Percentiles rank a stretch among this genome's conserved stretches.
Conservation (phyloP, 2,888 invertebrate genomes). For the Ectemnius lituratus region DNA sequence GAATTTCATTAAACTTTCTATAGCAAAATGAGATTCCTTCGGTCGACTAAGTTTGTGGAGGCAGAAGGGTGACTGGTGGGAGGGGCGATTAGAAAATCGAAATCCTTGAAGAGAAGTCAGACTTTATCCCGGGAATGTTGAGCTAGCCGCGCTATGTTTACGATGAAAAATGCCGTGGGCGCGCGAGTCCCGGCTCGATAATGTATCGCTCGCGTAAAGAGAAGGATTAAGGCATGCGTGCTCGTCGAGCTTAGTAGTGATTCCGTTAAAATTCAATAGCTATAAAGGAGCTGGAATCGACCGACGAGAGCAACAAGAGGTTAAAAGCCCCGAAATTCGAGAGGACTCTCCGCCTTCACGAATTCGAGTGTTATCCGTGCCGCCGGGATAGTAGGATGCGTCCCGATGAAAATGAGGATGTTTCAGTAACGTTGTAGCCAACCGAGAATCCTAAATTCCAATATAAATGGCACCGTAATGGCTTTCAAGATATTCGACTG, state of each 20-base stretch:
- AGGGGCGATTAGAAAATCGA: conserved; percentile 49
- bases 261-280: conserved; percentile 54
- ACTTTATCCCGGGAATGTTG: conserved; percentile 36
- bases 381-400: conserved; percentile 2
- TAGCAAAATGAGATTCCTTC: no score
- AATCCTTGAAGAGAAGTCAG: conserved; percentile 39
- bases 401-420: conserved; percentile 14
- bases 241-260: conserved; percentile 24
- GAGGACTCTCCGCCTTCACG: conserved; percentile 19
- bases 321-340: conserved; percentile 30
- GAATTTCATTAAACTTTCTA: no score
- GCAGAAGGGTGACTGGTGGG: conserved; percentile 7
- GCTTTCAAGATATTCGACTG: no score
- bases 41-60: conserved; percentile 24
- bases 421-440: conserved; percentile 23
- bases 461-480: conserved; percentile 22
- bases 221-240: conserved; percentile 54
- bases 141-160: conserved; percentile 30
- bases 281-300: conserved; percentile 17
- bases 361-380: conserved; percentile 30
- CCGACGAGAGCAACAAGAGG: conserved; percentile 1
- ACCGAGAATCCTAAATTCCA: conserved; percentile 32
- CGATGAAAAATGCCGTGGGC: conserved; percentile 57
- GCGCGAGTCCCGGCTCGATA: conserved; percentile 44
- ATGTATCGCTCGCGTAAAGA: conserved; percentile 60